Evolutionary conservation across 23 tunicate species (phyloP).

Genomic region (Clavelina lepadiformis): DNA sequence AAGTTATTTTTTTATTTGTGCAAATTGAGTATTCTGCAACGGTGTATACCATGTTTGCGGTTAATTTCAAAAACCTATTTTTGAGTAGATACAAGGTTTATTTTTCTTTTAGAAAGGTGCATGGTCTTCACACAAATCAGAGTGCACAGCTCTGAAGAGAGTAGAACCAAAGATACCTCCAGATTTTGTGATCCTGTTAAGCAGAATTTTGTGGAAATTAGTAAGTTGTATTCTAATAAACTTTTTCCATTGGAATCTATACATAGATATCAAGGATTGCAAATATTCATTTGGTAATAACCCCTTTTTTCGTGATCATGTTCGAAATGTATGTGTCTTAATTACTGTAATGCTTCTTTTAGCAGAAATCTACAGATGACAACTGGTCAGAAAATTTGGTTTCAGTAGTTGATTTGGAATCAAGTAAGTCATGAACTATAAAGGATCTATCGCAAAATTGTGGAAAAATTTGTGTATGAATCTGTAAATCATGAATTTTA

Average conservation of each 20-base stretch:
- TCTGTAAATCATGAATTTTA: neutral
- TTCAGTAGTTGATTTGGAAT: conserved; percentile 68
- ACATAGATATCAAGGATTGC: too few species aligned
- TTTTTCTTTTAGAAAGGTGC: conserved; percentile 57
- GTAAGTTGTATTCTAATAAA: conserved; percentile 6
- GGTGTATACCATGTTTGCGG: too few species aligned
- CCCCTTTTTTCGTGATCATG: neutral
- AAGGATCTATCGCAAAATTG: too few species aligned
- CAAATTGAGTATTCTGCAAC: too few species aligned
- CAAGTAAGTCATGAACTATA: conserved; percentile 64
- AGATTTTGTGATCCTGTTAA: conserved; percentile 68
- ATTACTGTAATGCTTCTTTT: neutral
- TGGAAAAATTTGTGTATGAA: too few species aligned
- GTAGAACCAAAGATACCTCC: conserved; percentile 82
- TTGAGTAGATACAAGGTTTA: too few species aligned
- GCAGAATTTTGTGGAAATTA: conserved; percentile 65
- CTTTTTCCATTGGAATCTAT: neutral
- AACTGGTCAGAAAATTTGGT: conserved; percentile 54
- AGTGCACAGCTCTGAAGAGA: conserved; percentile 64
- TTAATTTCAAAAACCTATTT: too few species aligned
- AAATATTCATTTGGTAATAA: too few species aligned
- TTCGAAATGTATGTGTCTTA: neutral
- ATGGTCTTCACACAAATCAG: conserved; percentile 72
- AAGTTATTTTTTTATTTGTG: too few species aligned
- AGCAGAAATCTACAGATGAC: conserved; percentile 48